Percentiles rank a stretch among this genome's conserved stretches.
These are phyloP conservation scores for Cryptocephalus primarius DNA, from an alignment of 2,888 invertebrate genomes.

Conservation along the genomic window DNA sequence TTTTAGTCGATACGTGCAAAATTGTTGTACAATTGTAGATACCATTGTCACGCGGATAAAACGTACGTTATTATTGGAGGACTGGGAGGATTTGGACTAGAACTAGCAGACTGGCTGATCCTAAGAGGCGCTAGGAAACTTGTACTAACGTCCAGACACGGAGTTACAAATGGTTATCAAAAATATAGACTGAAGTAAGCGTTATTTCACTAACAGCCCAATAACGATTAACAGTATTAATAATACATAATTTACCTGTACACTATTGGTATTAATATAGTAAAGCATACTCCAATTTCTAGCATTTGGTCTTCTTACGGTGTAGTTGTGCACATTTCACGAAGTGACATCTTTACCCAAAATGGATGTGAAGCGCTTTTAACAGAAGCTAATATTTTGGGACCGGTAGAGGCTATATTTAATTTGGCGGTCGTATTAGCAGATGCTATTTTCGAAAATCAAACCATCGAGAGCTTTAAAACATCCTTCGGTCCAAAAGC, in stretches of 20 bases:
- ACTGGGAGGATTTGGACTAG: not conserved
- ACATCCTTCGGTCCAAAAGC: conserved; percentile 70
- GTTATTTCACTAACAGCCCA: no score
- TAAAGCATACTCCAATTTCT: no score
- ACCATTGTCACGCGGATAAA: not conserved
- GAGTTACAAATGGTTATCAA: no score
- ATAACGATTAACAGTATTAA: no score
- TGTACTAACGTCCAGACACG: no score
- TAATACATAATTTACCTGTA: no score
- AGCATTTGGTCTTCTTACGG: not conserved
- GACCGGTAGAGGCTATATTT: conserved; percentile 73
- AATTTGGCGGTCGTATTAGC: conserved; percentile 75
- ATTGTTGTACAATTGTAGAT: not conserved
- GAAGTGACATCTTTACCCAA: conserved; percentile 57
- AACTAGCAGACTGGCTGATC: no score
- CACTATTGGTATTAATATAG: no score
- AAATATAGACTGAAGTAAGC: no score
- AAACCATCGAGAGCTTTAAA: conserved; percentile 55
- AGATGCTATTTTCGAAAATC: conserved; percentile 68
- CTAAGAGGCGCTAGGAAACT: no score
- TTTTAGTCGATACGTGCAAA: not conserved
- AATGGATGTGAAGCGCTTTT: conserved; percentile 63
- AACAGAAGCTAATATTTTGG: conserved; percentile 49
- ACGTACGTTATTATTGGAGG: not conserved
- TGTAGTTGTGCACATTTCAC: conserved; percentile 52